Conservation (phyloP, 1,140 invertebrate genomes). For the Bombus superbus region DNA sequence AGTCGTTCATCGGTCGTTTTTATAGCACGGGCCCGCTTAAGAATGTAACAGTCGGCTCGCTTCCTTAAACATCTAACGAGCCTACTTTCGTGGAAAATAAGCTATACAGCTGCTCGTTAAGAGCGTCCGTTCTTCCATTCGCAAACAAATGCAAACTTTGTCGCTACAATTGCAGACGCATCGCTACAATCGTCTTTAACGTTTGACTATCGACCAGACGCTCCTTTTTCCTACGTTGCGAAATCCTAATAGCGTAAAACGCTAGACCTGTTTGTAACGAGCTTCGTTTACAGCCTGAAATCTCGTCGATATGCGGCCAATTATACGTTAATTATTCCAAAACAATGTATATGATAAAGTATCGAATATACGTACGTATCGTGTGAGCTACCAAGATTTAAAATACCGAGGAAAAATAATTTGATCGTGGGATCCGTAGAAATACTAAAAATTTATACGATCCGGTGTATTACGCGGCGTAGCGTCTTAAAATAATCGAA, state of each 20-base stretch:
- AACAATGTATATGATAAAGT: too few relatives aligned
- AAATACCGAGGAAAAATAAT: too few relatives aligned
- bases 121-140: conserved; percentile 2
- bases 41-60: not conserved
- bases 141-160: not conserved
- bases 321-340: too few relatives aligned
- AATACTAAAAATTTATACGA: not conserved
- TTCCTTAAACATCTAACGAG: conserved; percentile 28
- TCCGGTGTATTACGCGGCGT: not conserved
- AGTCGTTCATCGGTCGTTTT: conserved; percentile 14
- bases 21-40: not conserved
- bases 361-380: too few relatives aligned
- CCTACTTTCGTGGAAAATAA: conserved; percentile 11
- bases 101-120: conserved; percentile 22
- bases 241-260: not conserved
- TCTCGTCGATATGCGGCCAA: not conserved
- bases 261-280: too few relatives aligned
- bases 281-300: not conserved
- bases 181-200: not conserved
- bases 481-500: not conserved
- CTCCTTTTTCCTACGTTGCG: not conserved
- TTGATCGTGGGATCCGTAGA: too few relatives aligned
- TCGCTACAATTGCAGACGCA: conserved; percentile 5
- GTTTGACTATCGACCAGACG: not conserved
- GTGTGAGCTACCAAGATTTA: too few relatives aligned